These are phyloP conservation scores for Protobothrops flavoviridis DNA, from an alignment of 2,113 vertebrate genomes.

Conservation along the genomic window DNA sequence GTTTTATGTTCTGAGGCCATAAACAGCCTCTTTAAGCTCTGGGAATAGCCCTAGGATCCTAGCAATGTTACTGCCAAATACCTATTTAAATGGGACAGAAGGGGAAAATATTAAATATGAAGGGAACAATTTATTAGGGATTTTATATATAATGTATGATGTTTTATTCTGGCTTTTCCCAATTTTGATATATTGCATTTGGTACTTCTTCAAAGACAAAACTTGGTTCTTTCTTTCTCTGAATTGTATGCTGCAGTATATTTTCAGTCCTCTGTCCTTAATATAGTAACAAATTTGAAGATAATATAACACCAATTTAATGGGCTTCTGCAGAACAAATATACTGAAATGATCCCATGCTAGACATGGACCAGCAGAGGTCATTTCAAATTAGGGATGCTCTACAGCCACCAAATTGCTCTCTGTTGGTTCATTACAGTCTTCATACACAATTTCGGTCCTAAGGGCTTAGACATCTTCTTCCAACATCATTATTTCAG, in stretches of 20 bases:
- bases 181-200: not conserved
- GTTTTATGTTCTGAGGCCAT: not conserved
- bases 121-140: not conserved
- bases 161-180: not conserved
- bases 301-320: not conserved
- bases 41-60: not conserved
- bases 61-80: not conserved
- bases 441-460: not conserved
- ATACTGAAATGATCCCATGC: not conserved
- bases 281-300: not conserved
- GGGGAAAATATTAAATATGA: not conserved
- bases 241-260: not conserved
- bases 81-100: not conserved
- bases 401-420: not conserved
- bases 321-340: not conserved
- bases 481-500: not conserved
- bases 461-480: constrained; percentile 7
- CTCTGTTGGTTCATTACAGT: not conserved
- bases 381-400: not conserved
- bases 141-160: not conserved
- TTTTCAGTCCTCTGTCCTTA: not conserved
- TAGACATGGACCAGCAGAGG: not conserved
- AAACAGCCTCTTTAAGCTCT: not conserved
- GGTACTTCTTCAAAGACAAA: not conserved
- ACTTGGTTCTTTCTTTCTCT: not conserved